A percentile compares a stretch with the other conserved stretches of the same genome.
These are phyloP conservation scores for Heteractis magnifica DNA, from an alignment of 92 coral and sea anemone species.

Conservation along the genomic window DNA sequence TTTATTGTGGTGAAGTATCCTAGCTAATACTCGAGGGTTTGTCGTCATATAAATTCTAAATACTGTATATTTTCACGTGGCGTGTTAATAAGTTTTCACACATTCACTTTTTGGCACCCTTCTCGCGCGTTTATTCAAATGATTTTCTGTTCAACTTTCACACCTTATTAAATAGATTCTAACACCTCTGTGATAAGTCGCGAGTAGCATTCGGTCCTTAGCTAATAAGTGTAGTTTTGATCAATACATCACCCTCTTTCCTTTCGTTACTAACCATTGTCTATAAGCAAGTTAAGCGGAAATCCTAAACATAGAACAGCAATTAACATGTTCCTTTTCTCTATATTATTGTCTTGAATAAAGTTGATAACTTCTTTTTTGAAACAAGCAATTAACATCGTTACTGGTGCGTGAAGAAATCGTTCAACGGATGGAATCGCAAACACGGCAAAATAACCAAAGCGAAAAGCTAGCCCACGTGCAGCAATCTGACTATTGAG, in stretches of 20 bases:
- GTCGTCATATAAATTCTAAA: not conserved
- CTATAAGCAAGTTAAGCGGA: not conserved
- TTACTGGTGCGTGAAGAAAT: not conserved
- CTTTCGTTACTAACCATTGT: not conserved
- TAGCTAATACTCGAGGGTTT: not conserved
- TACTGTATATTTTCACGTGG: no score
- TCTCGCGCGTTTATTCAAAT: not conserved
- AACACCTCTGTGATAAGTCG: not conserved
- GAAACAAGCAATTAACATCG: not conserved
- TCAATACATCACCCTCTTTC: not conserved
- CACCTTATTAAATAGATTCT: not conserved
- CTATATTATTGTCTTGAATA: no score
- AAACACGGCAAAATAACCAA: not conserved
- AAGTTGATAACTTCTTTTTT: no score
- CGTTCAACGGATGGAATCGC: not conserved
- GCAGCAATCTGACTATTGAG: not conserved
- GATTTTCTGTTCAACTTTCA: not conserved
- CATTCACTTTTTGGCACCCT: not conserved
- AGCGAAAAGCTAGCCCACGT: not conserved
- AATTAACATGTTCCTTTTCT: no score
- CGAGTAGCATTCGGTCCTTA: no score
- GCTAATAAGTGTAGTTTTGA: no score
- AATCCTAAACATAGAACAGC: no score
- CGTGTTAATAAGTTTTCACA: not conserved
- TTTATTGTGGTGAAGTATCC: not conserved